Conservation (phyloP, 1,140 invertebrate genomes). For the Rhizoglyphus robini region DNA sequence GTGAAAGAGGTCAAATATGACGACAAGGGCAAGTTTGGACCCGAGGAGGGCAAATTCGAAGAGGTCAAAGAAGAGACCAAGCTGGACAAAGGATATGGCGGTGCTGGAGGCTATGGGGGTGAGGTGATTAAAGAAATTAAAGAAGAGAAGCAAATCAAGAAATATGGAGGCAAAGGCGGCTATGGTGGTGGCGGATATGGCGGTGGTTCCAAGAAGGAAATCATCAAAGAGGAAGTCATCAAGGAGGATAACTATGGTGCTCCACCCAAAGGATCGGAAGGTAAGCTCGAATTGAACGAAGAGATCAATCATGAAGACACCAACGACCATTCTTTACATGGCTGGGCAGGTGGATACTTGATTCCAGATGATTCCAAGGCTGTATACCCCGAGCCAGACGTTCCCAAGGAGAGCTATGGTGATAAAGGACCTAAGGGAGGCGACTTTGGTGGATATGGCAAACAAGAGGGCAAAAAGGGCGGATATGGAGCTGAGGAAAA, state of each 20-base stretch:
- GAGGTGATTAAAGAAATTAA: too few species aligned
- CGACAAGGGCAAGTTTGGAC: too few species aligned
- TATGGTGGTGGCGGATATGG: not conserved
- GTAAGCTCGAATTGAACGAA: not conserved
- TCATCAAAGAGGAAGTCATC: not conserved
- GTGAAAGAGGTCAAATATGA: not conserved
- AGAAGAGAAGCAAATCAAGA: too few species aligned
- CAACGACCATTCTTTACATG: not conserved
- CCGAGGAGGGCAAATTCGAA: too few species aligned
- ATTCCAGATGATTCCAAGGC: too few species aligned
- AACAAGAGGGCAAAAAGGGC: not conserved
- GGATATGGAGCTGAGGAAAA: too few species aligned
- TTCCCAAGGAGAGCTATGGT: not conserved
- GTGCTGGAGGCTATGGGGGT: too few species aligned
- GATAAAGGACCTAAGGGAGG: not conserved
- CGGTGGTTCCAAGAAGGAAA: not conserved
- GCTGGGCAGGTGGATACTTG: not conserved
- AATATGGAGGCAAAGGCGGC: too few species aligned
- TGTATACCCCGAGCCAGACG: too few species aligned
- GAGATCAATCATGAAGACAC: not conserved
- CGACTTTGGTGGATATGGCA: not conserved
- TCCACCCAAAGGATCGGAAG: not conserved
- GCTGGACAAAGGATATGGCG: too few species aligned
- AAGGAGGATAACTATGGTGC: not conserved
- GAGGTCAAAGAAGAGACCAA: too few species aligned